These are phyloP conservation scores for Epinephelus fuscoguttatus DNA, from an alignment of 2,113 vertebrate species.

Conservation along the genomic window DNA sequence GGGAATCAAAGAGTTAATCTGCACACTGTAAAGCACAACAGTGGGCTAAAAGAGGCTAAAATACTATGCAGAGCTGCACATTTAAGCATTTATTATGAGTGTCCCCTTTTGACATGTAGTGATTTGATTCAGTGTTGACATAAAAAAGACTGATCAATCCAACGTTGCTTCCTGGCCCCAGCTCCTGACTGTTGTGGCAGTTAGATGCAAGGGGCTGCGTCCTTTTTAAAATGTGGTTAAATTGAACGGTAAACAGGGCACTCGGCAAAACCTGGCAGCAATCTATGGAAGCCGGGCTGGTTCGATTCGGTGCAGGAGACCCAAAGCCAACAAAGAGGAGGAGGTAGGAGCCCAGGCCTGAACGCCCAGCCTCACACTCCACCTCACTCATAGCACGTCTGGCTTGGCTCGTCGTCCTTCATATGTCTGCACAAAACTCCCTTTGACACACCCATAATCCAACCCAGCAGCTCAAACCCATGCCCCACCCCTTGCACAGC, in stretches of 20 bases:
- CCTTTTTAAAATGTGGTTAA: conserved; percentile 89
- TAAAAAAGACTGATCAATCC: neutral
- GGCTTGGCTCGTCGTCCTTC: conserved; percentile 56
- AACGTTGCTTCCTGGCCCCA: neutral
- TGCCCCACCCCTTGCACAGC: conserved; percentile 6
- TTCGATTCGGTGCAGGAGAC: conserved; percentile 91
- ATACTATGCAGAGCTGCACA: neutral
- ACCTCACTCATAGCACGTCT: conserved; percentile 56
- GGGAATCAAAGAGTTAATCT: neutral
- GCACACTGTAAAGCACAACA: neutral
- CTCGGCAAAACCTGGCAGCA: conserved; percentile 92
- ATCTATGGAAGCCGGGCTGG: conserved; percentile 91
- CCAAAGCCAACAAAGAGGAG: conserved; percentile 94
- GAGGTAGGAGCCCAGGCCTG: conserved; percentile 92
- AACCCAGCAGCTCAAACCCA: conserved; percentile 39
- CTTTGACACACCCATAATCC: conserved; percentile 44
- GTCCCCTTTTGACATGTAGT: neutral
- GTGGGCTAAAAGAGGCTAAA: neutral
- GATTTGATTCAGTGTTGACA: conserved; percentile 1
- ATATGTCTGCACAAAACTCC: conserved; percentile 33
- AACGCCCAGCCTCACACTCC: conserved; percentile 55
- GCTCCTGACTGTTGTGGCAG: conserved; percentile 37
- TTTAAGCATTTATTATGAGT: no score
- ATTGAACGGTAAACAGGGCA: conserved; percentile 96
- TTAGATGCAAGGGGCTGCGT: conserved; percentile 18